Evolutionary conservation across 2,888 invertebrate genomes (phyloP), one percentile per base, ranked within the genome.

Genomic region (Conus canariensis): DNA sequence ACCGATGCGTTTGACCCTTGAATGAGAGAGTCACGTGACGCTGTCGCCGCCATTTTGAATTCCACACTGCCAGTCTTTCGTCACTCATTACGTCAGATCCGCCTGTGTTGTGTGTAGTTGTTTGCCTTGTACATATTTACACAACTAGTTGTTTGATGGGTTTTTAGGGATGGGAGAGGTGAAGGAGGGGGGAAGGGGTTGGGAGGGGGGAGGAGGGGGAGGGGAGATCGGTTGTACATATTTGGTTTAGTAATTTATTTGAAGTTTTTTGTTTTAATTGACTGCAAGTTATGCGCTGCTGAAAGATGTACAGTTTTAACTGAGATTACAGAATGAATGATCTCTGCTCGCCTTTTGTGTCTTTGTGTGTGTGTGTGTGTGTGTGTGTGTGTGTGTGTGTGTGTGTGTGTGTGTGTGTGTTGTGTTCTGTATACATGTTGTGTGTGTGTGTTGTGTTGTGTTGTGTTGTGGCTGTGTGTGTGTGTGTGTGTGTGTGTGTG

Each of bases 1-100:
- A 94, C 90, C 91, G 93, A 91, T 95, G 95, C 91, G 90, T 93
- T 19, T 93, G 88, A 91, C 22, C 74, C 45, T 45, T 67, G 74
- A 85, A 6, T 19, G 82, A 19, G 1, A 19, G 16, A 16, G 58
- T 56, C 87, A 16, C n/a, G 22, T 25, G 60, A 25, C 30, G 70
- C 67, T 67, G 56, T 19, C 67, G 56, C 80, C 86, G 74, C 80
- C 74, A 80, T 80, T 67, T 64, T 85, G 85, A 86, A 85, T 90
- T 88, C 83, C 82, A 70, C 74, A 74, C 88, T 89, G 86, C 86
- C 85, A 83, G 77, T 90, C 88, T 87, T 89, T 90, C 87, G 56
- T 87, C 30, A 67, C 58, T 88, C 85, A 58, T 82, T 80, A 77
- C 59, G 80, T 87, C 80, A 56, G n/a, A 67, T 67, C 82, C 67